These are phyloP conservation scores for Stomatorhinus ivindoensis DNA, from an alignment of 2,113 vertebrate species.

Conservation along the genomic window DNA sequence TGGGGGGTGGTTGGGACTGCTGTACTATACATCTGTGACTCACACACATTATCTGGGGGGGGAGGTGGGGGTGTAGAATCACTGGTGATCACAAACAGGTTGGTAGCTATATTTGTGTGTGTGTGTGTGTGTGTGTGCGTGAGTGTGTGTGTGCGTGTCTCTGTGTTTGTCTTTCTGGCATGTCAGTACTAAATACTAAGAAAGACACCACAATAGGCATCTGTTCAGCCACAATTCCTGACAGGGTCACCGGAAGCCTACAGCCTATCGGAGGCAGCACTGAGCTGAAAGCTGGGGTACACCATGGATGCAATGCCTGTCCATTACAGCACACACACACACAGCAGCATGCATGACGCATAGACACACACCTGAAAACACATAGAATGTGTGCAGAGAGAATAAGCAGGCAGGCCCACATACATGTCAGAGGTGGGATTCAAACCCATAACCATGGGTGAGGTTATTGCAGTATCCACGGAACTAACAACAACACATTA, in stretches of 20 bases:
- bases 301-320: background rate
- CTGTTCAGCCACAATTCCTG: background rate
- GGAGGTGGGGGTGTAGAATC: background rate
- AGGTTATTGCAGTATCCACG: background rate
- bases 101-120: background rate
- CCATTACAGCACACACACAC: background rate
- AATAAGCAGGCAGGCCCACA: background rate
- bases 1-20: background rate
- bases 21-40: background rate
- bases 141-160: background rate
- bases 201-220: background rate
- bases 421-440: background rate
- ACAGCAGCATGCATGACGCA: background rate
- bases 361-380: background rate
- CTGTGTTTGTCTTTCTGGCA: background rate
- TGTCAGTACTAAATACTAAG: background rate
- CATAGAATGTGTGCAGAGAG: too few species aligned
- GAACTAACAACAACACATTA: background rate
- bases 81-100: background rate
- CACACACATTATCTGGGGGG: background rate
- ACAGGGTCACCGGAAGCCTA: background rate
- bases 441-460: background rate
- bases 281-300: background rate
- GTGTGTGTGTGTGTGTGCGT: background rate
- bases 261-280: background rate